These are phyloP conservation scores for Napeogenes inachia DNA, from an alignment of 2,888 invertebrate genomes.

Conservation along the genomic window DNA sequence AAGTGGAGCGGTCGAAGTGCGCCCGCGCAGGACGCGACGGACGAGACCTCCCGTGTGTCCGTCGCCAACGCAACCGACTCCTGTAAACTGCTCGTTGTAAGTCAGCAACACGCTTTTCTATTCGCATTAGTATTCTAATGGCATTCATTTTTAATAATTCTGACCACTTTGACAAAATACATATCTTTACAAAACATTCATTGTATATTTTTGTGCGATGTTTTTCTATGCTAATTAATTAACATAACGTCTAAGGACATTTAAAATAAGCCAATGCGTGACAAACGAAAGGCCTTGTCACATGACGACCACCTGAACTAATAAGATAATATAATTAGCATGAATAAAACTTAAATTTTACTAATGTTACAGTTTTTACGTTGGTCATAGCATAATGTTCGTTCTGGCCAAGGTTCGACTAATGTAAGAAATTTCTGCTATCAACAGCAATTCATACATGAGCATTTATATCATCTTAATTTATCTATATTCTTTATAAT, in stretches of 20 bases:
- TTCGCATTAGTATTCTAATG: not conserved
- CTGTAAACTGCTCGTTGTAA: constrained; percentile 65
- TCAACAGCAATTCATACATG: no score
- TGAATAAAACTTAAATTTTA: not conserved
- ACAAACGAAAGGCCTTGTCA: not conserved
- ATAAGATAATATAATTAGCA: not conserved
- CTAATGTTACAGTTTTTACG: not conserved
- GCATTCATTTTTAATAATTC: not conserved
- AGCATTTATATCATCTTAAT: no score
- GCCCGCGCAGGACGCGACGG: constrained; percentile 60
- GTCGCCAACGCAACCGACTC: constrained; percentile 59
- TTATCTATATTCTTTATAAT: no score
- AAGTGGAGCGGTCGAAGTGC: constrained; percentile 65
- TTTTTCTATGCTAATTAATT: no score
- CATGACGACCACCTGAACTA: not conserved
- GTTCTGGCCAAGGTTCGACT: not conserved
- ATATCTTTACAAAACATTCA: no score
- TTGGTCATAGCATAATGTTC: no score
- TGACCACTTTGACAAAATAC: not conserved
- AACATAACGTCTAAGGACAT: no score
- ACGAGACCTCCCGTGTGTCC: constrained; percentile 49
- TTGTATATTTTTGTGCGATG: no score
- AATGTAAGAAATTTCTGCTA: no score
- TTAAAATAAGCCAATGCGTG: no score
- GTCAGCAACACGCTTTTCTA: constrained; percentile 28